Evolutionary conservation across 2,888 invertebrate genomes (phyloP), one percentile per base, ranked within the genome.

Genomic region (Eledona agricola): DNA sequence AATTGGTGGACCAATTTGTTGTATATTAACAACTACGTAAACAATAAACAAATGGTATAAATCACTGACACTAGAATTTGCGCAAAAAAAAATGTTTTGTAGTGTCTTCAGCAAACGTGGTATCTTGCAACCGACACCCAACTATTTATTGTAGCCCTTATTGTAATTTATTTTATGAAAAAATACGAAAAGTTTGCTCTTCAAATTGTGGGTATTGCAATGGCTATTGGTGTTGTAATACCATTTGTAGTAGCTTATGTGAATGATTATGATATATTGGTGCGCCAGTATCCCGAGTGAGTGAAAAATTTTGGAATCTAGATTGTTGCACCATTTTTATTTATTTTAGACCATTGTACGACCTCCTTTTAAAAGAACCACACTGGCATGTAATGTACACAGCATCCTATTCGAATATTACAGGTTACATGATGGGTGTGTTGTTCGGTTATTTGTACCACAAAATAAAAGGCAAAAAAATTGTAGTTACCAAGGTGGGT

Each of bases 71-170:
- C 9, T 1, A 12, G 11, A 31, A 43, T 16, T 6, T 23, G 28
- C 19, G 2, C 28, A 5, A 58, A 51, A 22, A 4, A 50, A 7
- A 47, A 52, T 26, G 47, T 60, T 47, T 55, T 70, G 55, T 38
- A 73, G 72, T 72, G 73, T 51, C 37, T 72, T 25, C 67, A 66
- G 43, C 73, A 73, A 55, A 65, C 69, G 1, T 73, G 75, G 75
- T 75, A 72, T 55, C 55, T 73, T 16, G 70, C 72, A 12, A 53
- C 69, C 1, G 75, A 75, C 42, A 71, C 67, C 2, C 74, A 74
- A 51, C 47, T 72, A 13, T 75, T 72, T 57, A 34, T 66, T 20
- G 6, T 69, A 7, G 63, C 65, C 11, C 29, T 72, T 11, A 11
- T 72, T 10, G 26, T 72, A 3, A 42, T 74, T 16, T 62, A 57